These are phyloP conservation scores for Cathartes aura DNA, from an alignment of 2,113 vertebrate species.

Conservation along the genomic window DNA sequence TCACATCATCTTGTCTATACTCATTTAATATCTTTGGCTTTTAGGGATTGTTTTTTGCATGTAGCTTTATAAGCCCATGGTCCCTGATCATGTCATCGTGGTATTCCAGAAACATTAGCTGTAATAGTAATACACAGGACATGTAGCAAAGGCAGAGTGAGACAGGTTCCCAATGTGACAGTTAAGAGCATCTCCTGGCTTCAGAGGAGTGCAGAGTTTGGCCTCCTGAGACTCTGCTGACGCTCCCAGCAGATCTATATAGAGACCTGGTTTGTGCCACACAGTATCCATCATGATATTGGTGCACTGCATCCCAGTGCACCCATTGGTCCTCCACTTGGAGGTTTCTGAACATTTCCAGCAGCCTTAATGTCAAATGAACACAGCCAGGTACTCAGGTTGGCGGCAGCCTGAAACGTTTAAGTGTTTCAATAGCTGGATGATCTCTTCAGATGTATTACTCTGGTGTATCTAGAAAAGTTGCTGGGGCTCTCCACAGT, in stretches of 20 bases:
- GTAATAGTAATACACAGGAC: neutral
- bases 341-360: neutral
- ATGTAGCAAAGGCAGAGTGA: neutral
- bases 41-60: neutral
- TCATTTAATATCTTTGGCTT: neutral
- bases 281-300: neutral
- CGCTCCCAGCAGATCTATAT: neutral
- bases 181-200: neutral
- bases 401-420: neutral
- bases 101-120: neutral
- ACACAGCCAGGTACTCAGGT: neutral
- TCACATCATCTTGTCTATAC: neutral
- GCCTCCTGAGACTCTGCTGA: neutral
- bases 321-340: neutral
- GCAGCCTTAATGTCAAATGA: neutral
- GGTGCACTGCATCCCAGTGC: too few relatives aligned
- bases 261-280: neutral
- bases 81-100: neutral
- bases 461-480: neutral
- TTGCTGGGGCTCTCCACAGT: neutral
- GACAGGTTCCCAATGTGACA: accelerated
- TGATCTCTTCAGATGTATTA: neutral
- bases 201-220: neutral
- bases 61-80: neutral
- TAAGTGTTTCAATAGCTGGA: neutral